These are phyloP conservation scores for Pteropus alecto DNA, from an alignment of 2,113 vertebrate species.

Conservation along the genomic window DNA sequence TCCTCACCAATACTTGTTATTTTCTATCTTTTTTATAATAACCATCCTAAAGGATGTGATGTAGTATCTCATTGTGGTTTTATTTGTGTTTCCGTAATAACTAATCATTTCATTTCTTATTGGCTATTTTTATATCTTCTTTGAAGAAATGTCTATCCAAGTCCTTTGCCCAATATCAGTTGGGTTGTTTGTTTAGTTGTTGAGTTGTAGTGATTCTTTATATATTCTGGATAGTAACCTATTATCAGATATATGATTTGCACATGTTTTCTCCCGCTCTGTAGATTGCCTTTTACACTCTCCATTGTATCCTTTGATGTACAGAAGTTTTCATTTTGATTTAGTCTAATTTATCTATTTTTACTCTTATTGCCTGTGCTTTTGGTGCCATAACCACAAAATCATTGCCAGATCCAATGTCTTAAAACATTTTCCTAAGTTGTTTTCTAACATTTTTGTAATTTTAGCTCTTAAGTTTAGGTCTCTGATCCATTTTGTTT, in stretches of 20 bases:
- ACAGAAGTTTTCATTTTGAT: not conserved
- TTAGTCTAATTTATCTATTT: not conserved
- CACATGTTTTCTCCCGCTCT: not conserved
- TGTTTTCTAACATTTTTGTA: not conserved
- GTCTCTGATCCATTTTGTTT: not conserved
- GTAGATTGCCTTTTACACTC: not conserved
- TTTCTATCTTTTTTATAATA: not conserved
- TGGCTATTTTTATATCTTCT: not conserved
- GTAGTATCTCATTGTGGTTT: not conserved
- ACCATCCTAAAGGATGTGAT: not conserved
- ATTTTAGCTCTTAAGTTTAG: not conserved
- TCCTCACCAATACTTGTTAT: not conserved
- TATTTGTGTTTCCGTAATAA: not conserved
- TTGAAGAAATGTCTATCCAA: not conserved
- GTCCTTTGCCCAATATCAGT: not conserved
- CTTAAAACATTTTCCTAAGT: not conserved
- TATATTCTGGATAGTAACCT: not conserved
- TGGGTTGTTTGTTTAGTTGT: not conserved
- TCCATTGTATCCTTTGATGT: not conserved
- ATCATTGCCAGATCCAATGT: not conserved
- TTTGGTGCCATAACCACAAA: not conserved
- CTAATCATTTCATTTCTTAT: not conserved
- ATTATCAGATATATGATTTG: not conserved
- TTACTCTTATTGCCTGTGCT: not conserved
- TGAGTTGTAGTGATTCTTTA: not conserved